phyloP scores from a whole-genome alignment of 2,113 vertebrate genomes.

The Cacatua alba region DNA sequence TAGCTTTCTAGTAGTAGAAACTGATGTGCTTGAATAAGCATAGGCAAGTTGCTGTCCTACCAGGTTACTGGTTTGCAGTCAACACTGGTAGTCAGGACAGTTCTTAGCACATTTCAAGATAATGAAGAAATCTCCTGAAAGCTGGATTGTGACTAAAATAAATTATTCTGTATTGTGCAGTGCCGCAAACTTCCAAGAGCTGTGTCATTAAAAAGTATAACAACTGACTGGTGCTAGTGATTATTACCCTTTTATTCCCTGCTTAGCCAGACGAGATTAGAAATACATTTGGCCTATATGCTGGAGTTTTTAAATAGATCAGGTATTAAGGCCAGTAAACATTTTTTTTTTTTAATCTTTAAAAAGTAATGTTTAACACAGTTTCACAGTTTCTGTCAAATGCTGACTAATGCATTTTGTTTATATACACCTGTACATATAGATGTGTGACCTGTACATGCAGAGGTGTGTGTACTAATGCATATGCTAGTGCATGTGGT shows the following conservation, averaged over 20 bases:
- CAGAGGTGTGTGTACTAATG: background rate
- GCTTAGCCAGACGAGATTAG: background rate
- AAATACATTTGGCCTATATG: background rate
- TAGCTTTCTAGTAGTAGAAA: background rate
- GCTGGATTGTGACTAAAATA: background rate
- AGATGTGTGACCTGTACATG: background rate
- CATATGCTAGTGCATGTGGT: background rate
- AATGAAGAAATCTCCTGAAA: background rate
- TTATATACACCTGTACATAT: background rate
- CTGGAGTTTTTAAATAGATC: background rate
- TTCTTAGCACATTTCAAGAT: background rate
- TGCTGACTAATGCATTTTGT: background rate
- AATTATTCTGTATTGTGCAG: background rate
- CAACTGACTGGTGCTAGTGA: background rate
- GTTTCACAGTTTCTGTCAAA: background rate
- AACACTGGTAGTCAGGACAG: background rate
- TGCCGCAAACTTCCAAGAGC: background rate
- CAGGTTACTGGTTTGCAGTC: background rate
- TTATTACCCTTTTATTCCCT: background rate
- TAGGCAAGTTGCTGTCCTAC: no score
- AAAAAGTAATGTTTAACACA: background rate
- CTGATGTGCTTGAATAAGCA: background rate
- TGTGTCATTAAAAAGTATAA: background rate
- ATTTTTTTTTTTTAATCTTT: background rate
- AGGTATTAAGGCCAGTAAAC: background rate